Evolutionary conservation across 1,140 invertebrate species (phyloP), one percentile per base, ranked within the genome.

Genomic region (Tribolium castaneum): DNA sequence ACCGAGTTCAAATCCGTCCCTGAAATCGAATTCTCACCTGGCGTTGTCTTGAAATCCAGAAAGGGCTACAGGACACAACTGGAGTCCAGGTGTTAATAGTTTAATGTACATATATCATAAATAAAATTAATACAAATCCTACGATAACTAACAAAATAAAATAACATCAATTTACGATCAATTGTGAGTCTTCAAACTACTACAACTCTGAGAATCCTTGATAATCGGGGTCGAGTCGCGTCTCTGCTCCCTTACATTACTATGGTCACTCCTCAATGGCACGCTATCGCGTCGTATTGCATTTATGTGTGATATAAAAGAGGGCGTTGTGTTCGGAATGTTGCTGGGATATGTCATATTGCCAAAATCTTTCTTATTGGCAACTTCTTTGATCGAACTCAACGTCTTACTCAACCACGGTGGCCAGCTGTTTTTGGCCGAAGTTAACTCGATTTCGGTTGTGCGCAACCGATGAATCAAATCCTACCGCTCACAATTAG

Each of bases 331-430:
- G 12, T 71, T 78, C 14, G 79, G 56, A 66, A 78, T 45, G 76
- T 81, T 81, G 10, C 78, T 16, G 13, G 78, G 78, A 52, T 81
- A 78, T 6, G 81, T 59, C 39, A 84, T 81, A 56, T 77, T 79
- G 0, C 82, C 62, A 56, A 86, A 85, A 74, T 86, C 85, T 62
- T 86, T 86, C 74, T 86, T 86, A 52, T 86, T 86, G 14, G 86
- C 82, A 13, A 84, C 85, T 77, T 87, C 86, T 77, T 86, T 87
- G 19, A 87, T 86, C n/a, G 86, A 87, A 56, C 76, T 86, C 25
- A 97, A 88, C 0, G 96, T 98, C 87, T 97, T 97, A 59, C 95
- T 94, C 9, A 98, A 90, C 97, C 97, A 98, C 1, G 94, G 93
- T 2, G 94, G 91, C 89, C 93, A 94, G 22, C 91, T 91, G 73